Conservation (phyloP, 2,797 vertebrate species). For the Pteropus rufus region DNA sequence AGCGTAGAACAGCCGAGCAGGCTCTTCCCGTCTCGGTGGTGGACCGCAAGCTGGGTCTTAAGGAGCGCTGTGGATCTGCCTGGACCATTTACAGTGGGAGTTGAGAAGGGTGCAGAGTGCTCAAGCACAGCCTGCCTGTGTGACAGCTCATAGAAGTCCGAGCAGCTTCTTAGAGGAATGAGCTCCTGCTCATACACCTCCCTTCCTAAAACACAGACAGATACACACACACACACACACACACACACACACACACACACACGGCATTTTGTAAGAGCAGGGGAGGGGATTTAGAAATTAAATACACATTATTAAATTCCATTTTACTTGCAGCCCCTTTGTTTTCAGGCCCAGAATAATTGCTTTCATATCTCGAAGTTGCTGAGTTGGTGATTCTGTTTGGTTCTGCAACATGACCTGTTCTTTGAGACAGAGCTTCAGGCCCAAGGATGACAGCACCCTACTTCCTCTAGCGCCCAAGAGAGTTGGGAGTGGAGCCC, state of each 20-base stretch:
- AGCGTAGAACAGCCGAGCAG: not conserved
- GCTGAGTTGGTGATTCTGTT: not conserved
- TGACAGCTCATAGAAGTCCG: not conserved
- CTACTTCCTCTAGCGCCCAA: not conserved
- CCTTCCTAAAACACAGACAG: not conserved
- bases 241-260: too few relatives aligned
- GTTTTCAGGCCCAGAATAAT: constrained; percentile 23
- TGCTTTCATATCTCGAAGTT: constrained; percentile 10
- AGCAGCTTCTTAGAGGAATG: not conserved
- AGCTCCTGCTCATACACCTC: not conserved
- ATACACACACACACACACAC: too few relatives aligned
- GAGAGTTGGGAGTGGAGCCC: not conserved
- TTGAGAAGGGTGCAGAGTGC: not conserved
- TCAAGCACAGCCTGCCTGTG: not conserved
- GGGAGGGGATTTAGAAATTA: not conserved
- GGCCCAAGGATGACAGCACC: not conserved
- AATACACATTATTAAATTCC: constrained; percentile 26
- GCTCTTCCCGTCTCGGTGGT: not conserved
- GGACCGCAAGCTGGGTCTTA: not conserved
- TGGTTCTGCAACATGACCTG: not conserved
- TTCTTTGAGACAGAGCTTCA: not conserved
- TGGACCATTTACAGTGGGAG: not conserved
- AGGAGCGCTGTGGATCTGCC: not conserved
- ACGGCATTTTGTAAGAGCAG: not conserved
- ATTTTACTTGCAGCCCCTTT: constrained; percentile 29